Evolutionary conservation across 2,888 invertebrate genomes (phyloP).

Genomic region (Athrips mouffetella): DNA sequence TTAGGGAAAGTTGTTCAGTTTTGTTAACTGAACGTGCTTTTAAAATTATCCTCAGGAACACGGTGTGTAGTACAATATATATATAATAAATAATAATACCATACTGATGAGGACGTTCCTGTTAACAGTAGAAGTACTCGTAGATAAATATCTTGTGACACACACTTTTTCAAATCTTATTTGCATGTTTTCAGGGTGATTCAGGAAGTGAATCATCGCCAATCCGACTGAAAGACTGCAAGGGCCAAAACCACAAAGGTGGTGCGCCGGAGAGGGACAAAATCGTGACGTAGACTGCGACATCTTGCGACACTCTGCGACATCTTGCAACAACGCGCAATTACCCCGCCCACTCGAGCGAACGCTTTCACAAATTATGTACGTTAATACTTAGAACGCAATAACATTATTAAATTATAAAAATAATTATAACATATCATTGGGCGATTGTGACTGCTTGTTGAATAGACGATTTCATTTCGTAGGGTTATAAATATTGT

Average conservation of each 20-base stretch:
- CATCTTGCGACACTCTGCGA: constrained; percentile 8
- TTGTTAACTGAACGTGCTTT: too few relatives aligned
- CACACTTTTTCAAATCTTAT: background rate
- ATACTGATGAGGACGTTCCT: too few relatives aligned
- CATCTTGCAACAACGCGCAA: background rate
- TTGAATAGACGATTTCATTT: constrained; percentile 71
- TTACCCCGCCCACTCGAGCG: constrained; percentile 7
- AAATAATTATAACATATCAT: constrained; percentile 79
- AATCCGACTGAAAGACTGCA: constrained; percentile 72
- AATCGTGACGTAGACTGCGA: constrained; percentile 54
- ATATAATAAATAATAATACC: too few relatives aligned
- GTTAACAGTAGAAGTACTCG: too few relatives aligned
- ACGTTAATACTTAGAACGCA: constrained; percentile 54
- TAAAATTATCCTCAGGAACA: too few relatives aligned
- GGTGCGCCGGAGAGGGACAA: constrained; percentile 56
- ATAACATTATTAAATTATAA: constrained; percentile 51
- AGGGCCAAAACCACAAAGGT: constrained; percentile 66
- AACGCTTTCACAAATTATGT: constrained; percentile 10
- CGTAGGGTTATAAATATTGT: constrained; percentile 72
- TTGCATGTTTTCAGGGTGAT: constrained; percentile 79
- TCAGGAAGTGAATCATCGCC: constrained; percentile 83
- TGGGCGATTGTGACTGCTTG: constrained; percentile 79
- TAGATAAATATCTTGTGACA: too few relatives aligned
- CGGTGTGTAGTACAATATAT: too few relatives aligned
- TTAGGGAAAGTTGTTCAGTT: too few relatives aligned